Evolutionary conservation across 1,140 invertebrate genomes (phyloP), one percentile per base, ranked within the genome.

Genomic region (Phymorhynchus buccinoides): DNA sequence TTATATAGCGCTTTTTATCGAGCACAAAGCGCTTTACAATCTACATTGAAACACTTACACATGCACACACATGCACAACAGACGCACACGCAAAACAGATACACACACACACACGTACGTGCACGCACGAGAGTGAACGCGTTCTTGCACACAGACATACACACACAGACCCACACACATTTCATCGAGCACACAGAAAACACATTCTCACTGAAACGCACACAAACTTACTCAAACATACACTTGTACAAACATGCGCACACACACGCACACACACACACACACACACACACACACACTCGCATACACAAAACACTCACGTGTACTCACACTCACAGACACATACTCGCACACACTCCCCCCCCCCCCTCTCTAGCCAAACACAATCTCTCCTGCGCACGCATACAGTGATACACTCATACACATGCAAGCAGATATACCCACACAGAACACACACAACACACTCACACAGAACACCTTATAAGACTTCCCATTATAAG

Each of bases 31-130:
- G n/a, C n/a, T n/a, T n/a, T n/a, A n/a, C n/a, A n/a, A n/a, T n/a
- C n/a, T n/a, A n/a, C n/a, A n/a, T n/a, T n/a, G n/a, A n/a, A n/a
- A 73, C 68, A 73, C 68, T 35, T 30, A 32, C 68, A 73, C 68
- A 35, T 35, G 12, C 30, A 73, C 68, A 73, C n/a, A 73, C 68
- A 73, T 30, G n/a, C n/a, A n/a, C n/a, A n/a, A n/a, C n/a, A n/a
- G n/a, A n/a, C n/a, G n/a, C n/a, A n/a, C n/a, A n/a, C n/a, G n/a
- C n/a, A n/a, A 66, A 9, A 66, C 62, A 66, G 9, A 66, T 27
- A 35, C 68, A 73, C 68, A 73, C 68, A 73, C 68, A 73, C 68
- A 73, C 68, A 73, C 68, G 35, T 6, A 73, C 68, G 35, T 6
- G 35, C 68, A 73, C 30, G 35, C 68, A 73, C 30, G 35, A n/a